These are phyloP conservation scores for Eptatretus atami DNA, from an alignment of 2,797 vertebrate species.

Conservation along the genomic window DNA sequence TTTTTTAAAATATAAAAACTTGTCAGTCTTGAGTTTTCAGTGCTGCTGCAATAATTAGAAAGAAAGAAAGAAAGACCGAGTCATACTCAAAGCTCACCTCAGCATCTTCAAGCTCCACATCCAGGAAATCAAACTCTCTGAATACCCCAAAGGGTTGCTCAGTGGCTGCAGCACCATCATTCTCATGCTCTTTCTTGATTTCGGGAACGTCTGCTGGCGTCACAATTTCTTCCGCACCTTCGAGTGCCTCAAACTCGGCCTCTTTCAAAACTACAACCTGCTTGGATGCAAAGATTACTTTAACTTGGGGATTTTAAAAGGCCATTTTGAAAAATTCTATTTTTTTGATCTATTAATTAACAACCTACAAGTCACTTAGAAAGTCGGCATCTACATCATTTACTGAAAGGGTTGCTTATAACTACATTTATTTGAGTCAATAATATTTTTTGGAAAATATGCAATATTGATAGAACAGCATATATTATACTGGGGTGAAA, in stretches of 20 bases:
- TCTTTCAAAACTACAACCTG: constrained; percentile 97
- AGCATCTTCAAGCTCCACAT: constrained; percentile 87
- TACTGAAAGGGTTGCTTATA: no score
- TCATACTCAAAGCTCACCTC: constrained; percentile 25
- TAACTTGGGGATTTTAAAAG: neutral
- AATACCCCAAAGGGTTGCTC: constrained; percentile 96
- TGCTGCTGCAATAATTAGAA: no score
- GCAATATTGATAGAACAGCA: no score
- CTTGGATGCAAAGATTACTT: neutral
- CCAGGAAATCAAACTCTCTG: constrained; percentile 88
- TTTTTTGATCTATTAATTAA: no score
- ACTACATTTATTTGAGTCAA: no score
- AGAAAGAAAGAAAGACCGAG: neutral
- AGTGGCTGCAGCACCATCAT: constrained; percentile 66
- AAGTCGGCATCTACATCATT: no score
- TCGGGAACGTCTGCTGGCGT: constrained; percentile 53
- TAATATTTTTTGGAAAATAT: no score
- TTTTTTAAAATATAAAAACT: no score
- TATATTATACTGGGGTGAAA: no score
- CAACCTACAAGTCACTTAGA: no score
- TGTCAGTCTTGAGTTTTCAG: no score
- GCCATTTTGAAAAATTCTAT: no score
- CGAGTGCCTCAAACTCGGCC: constrained; percentile 87
- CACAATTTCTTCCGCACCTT: constrained; percentile 66
- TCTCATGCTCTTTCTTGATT: constrained; percentile 35